Evolutionary conservation across 2,113 vertebrate species (phyloP).

Genomic region (Gopherus evgoodei): DNA sequence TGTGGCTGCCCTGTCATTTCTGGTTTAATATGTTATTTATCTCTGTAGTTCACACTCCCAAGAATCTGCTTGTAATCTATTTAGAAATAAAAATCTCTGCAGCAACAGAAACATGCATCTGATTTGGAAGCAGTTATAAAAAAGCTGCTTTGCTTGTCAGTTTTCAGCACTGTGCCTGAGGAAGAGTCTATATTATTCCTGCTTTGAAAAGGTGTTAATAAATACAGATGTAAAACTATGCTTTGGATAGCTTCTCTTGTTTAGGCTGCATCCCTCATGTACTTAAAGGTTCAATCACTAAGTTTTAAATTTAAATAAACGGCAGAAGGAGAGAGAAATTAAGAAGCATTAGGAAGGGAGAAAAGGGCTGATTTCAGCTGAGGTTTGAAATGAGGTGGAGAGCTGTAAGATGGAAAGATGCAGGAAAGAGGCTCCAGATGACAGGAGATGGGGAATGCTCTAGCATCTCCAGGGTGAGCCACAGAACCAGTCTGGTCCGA

Average conservation of each 20-base stretch:
- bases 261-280: background rate
- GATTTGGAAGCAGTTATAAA: background rate
- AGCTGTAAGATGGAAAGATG: background rate
- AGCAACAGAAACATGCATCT: background rate
- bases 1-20: slow-evolving; percentile 4
- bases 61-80: background rate
- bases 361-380: background rate
- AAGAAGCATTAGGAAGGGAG: background rate
- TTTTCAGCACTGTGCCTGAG: background rate
- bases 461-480: background rate
- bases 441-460: background rate
- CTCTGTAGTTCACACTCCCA: background rate
- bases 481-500: background rate
- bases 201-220: background rate
- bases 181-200: background rate
- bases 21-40: background rate
- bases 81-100: slow-evolving; percentile 17
- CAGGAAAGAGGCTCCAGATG: background rate
- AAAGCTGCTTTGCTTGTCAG: background rate
- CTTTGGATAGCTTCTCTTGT: background rate
- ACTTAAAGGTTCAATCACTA: background rate
- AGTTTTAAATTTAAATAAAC: background rate
- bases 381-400: background rate
- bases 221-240: slow-evolving; percentile 24
- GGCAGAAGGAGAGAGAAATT: background rate